Conservation (phyloP, 2,888 invertebrate species). For the Neria commutata region DNA sequence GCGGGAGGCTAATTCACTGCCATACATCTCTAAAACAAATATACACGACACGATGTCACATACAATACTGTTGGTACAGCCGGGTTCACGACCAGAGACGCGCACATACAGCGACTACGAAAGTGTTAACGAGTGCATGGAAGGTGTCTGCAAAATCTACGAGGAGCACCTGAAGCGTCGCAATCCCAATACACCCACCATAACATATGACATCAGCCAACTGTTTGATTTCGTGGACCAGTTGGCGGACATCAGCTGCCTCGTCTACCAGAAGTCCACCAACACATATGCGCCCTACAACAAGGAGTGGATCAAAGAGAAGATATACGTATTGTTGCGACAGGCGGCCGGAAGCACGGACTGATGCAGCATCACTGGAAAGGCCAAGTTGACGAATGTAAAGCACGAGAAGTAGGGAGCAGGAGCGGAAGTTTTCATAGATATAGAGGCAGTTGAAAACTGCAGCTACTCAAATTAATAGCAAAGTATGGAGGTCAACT, state of each 20-base stretch:
- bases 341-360: constrained; percentile 74
- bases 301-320: constrained; percentile 99
- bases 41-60: constrained; percentile 81
- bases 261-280: constrained; percentile 94
- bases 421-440: neutral
- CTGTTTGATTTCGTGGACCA: constrained; percentile 98
- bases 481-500: too few species aligned
- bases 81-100: constrained; percentile 90
- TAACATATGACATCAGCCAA: constrained; percentile 98
- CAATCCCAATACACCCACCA: constrained; percentile 94
- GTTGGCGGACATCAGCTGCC: constrained; percentile 91
- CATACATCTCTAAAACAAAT: too few species aligned
- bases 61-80: constrained; percentile 95
- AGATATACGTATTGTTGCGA: constrained; percentile 92
- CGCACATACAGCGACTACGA: constrained; percentile 98
- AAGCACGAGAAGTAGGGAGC: neutral
- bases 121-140: constrained; percentile 96
- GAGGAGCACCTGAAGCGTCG: constrained; percentile 96
- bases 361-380: neutral
- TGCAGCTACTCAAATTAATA: too few species aligned
- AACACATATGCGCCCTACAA: constrained; percentile 98
- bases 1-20: too few species aligned
- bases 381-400: neutral
- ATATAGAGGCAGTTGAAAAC: too few species aligned
- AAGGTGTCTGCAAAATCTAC: constrained; percentile 98